phyloP scores from a whole-genome alignment of 2,888 invertebrate species.

The Hololepta plana region DNA sequence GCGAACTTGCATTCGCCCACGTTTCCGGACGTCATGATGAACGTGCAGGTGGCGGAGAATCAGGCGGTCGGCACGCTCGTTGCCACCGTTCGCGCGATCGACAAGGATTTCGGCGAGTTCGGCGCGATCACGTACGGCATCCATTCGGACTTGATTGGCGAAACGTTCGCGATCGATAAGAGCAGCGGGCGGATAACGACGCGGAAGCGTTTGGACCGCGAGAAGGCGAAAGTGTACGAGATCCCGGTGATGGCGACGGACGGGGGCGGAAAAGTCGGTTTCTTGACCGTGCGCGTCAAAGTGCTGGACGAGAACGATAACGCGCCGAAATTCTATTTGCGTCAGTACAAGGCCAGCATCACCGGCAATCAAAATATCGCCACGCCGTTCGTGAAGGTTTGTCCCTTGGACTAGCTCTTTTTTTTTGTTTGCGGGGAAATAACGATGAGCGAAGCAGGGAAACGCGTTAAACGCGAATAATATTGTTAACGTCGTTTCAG shows the following conservation, averaged over 20 bases:
- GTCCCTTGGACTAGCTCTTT: conserved; percentile 6
- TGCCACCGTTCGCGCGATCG: conserved; percentile 55
- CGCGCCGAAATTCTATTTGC: conserved; percentile 54
- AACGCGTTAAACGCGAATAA: too few species aligned
- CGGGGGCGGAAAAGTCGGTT: conserved; percentile 59
- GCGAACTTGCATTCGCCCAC: conserved; percentile 64
- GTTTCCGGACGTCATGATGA: conserved; percentile 60
- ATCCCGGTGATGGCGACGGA: conserved; percentile 70
- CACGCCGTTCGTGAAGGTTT: conserved; percentile 39
- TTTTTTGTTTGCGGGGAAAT: too few species aligned
- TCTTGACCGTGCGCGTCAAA: conserved; percentile 58
- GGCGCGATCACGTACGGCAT: conserved; percentile 61
- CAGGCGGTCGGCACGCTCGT: conserved; percentile 57
- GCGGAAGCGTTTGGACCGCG: conserved; percentile 47
- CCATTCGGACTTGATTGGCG: conserved; percentile 51
- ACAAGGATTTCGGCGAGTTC: conserved; percentile 66
- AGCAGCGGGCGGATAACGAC: conserved; percentile 46
- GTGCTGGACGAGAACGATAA: conserved; percentile 76
- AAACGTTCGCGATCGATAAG: conserved; percentile 56
- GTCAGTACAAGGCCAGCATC: conserved; percentile 60
- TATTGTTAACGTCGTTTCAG: conserved; percentile 6
- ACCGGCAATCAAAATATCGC: conserved; percentile 38
- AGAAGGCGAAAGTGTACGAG: conserved; percentile 47
- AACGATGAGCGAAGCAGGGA: too few species aligned
- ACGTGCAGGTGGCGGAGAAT: conserved; percentile 69